Evolutionary conservation across 2,888 invertebrate species (phyloP).

Genomic region (Lasioglossum vierecki): DNA sequence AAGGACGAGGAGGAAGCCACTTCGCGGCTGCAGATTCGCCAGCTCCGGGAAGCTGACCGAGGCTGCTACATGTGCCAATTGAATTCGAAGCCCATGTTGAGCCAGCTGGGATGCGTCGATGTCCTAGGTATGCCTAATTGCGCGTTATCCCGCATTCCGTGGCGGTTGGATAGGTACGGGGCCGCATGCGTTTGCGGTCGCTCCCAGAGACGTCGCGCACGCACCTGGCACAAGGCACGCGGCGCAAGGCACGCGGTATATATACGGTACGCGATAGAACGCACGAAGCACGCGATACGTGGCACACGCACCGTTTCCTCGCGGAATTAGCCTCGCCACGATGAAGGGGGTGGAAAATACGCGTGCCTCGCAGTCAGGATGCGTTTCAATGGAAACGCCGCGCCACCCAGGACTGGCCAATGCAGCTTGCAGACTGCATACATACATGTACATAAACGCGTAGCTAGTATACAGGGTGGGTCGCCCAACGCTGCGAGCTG

Average conservation of each 20-base stretch:
- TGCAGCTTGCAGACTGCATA: not conserved
- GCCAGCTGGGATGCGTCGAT: slow-evolving; percentile 91
- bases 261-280: not conserved
- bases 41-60: slow-evolving; percentile 89
- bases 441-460: not conserved
- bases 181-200: slow-evolving; percentile 62
- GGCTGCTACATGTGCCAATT: slow-evolving; percentile 94
- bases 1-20: slow-evolving; percentile 88
- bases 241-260: not conserved
- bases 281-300: not conserved
- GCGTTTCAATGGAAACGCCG: slow-evolving; percentile 61
- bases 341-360: slow-evolving; percentile 65
- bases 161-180: slow-evolving; percentile 39
- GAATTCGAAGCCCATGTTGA: slow-evolving; percentile 91
- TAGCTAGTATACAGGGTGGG: not conserved
- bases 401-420: slow-evolving; percentile 25
- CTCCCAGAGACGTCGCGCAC: slow-evolving; percentile 39
- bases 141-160: slow-evolving; percentile 71
- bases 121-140: slow-evolving; percentile 87
- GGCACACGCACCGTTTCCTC: slow-evolving; percentile 46
- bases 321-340: slow-evolving; percentile 58
- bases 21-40: slow-evolving; percentile 90
- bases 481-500: not conserved
- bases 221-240: slow-evolving; percentile 1
- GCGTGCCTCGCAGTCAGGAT: slow-evolving; percentile 61